Base-by-base conservation (phyloP, 2,888 invertebrate genomes). In the Dolichopus griseipennis region DNA sequence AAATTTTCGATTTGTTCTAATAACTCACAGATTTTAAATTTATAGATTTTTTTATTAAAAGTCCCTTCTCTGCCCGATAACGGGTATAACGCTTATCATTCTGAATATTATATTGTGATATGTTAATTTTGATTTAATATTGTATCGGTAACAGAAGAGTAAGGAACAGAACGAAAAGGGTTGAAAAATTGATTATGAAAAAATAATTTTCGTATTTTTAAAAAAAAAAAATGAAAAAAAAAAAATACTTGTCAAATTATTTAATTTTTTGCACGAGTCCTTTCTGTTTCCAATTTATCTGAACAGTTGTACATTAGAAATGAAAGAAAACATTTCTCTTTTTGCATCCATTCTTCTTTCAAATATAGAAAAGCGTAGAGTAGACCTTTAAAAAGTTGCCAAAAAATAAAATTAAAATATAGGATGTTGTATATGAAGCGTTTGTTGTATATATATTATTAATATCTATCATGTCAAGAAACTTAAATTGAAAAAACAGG, bases 241-340 rank as follows among this genome's bases (percentile, higher is more conserved):
- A 8, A 37, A 2, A 10, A 37, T 37, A 37, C 52, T 18, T 18
- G n/a, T 52, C 52, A 52, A 52, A 52, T 52, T 52, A 52, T 52
- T 52, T 52, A 52, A 52, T 52, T 52, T 52, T 52, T 18, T 52
- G 52, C 52, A 52, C 52, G 52, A 52, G 52, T 52, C 52, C 52
- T 52, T n/a, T 52, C 15, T 52, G 18, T 52, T 52, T 52, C 52
- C 52, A 52, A 52, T 52, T 52, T 52, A 52, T 52, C 52, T 52
- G 52, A 9, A 52, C 52, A 52, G 15, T n/a, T 7, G 52, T 52
- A 52, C 41, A 18, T 52, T 18, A 52, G 15, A n/a, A 1, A 6
- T 15, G 52, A 52, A 52, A 52, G 18, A 52, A 15, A 52, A 18
- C 4, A 3, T 52, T 52, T 52, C 15, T 52, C 15, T 52, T 52